Conservation (phyloP, 1,140 invertebrate species). For the Drosophila navojoa region DNA sequence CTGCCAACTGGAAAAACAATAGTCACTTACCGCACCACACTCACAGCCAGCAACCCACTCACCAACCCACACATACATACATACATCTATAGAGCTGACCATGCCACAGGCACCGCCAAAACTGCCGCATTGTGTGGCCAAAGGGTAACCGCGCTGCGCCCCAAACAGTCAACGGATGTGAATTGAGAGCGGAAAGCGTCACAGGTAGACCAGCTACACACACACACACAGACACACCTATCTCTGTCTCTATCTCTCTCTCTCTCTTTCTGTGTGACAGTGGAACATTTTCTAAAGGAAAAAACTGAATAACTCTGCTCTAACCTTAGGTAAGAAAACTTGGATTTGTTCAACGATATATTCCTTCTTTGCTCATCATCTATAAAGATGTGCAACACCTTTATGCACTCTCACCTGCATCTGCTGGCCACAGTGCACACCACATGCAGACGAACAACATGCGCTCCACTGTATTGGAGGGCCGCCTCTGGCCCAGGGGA, state of each 20-base stretch:
- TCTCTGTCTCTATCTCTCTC: background rate
- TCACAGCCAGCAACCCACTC: background rate
- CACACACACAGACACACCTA: background rate
- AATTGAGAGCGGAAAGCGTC: slow-evolving; percentile 64
- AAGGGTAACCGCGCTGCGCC: slow-evolving; percentile 52
- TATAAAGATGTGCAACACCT: too few species aligned
- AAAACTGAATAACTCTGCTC: too few species aligned
- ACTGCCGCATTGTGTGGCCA: slow-evolving; percentile 70
- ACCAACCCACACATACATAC: background rate
- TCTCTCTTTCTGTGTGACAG: background rate
- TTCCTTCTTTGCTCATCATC: too few species aligned
- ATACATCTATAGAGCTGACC: background rate
- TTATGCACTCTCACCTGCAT: too few species aligned
- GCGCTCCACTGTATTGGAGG: slow-evolving; percentile 1
- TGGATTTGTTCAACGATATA: too few species aligned
- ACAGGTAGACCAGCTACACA: slow-evolving; percentile 46
- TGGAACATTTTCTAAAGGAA: background rate
- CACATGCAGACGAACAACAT: background rate
- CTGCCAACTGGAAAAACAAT: slow-evolving; percentile 23
- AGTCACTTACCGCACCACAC: background rate
- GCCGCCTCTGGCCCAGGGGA: background rate
- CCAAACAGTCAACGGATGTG: slow-evolving; percentile 48
- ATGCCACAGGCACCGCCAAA: slow-evolving; percentile 14
- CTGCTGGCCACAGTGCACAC: too few species aligned
- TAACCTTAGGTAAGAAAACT: too few species aligned